Base-by-base conservation (phyloP, 2,113 vertebrate genomes). In the Menura novaehollandiae region DNA sequence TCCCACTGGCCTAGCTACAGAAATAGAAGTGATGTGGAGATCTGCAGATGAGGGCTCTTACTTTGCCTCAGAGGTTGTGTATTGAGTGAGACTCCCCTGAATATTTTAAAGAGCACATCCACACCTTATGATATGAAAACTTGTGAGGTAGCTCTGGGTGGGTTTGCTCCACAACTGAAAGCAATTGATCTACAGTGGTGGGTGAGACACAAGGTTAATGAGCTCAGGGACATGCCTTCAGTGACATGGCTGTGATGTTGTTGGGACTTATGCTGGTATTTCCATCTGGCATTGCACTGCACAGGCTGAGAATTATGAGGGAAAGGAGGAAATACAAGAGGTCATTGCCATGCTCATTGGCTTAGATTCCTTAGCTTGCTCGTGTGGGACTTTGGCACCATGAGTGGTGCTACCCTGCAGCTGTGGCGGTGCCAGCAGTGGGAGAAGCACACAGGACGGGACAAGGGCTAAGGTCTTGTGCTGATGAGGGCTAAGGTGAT, bases 341-440 rank as follows among this genome's bases (percentile, higher is more conserved):
- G 6, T 53, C 21, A 22, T 33, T 58, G 58, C 53, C 1, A 0
- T 21, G 33, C 39, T 72, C 5, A 0, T 10, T 74, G 24, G 26
- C 43, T 83, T 51, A 32, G 26, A 32, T 56, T 66, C 16, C 41
- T 59, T 68, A 37, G 20, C 41, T 51, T 41, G 22, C 20, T 72
- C 9, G 66, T 52, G 1, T 11, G 1, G 35, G 41, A 5, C 26
- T 44, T 28, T 21, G 55, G 41, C 64, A 47, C 51, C 23, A 1
- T 1, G 3, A 23, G 30, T 0, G 0, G 28, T 59, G 77, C 66
- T 20, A 2, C 26, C 2, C n/a, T 33, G 49, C 19, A 37, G 15
- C 27, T 69, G 59, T 4, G 11, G 30, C 0, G 0, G 17, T 76
- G 46, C 26, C 79, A 33, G 37, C 41, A 33, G 30, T 1, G 2